Percentiles rank a stretch among this genome's conserved stretches.
Evolutionary conservation across 2,797 vertebrate species (phyloP).

Genomic region (Etheostoma perlongum): DNA sequence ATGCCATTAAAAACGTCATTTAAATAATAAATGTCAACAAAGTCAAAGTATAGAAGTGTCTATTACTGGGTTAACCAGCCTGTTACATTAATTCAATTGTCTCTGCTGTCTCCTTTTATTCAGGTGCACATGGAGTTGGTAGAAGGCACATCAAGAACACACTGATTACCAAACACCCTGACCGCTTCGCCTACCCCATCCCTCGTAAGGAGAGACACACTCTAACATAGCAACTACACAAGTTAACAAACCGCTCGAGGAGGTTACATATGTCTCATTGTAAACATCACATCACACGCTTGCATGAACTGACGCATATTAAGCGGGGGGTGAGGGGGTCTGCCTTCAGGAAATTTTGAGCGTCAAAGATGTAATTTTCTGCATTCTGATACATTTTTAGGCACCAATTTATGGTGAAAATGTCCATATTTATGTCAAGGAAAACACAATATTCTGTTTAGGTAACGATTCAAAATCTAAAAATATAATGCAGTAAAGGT

Average conservation of each 20-base stretch:
- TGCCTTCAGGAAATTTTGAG: too few relatives aligned
- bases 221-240: neutral
- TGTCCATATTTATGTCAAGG: too few relatives aligned
- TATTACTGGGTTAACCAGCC: neutral
- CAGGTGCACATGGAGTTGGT: constrained; percentile 97
- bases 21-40: too few relatives aligned
- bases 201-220: constrained; percentile 89
- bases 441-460: too few relatives aligned
- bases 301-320: neutral
- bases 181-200: constrained; percentile 98
- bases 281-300: neutral
- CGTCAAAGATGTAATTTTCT: too few relatives aligned
- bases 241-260: neutral
- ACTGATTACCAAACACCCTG: constrained; percentile 97
- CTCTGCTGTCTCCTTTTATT: constrained; percentile 9
- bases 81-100: neutral
- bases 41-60: too few relatives aligned
- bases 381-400: too few relatives aligned
- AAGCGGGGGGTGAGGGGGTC: too few relatives aligned
- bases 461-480: too few relatives aligned
- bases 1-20: neutral
- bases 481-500: too few relatives aligned
- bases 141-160: constrained; percentile 99
- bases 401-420: too few relatives aligned
- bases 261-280: too few relatives aligned